Conservation (phyloP, 2,113 vertebrate species). For the Hydropotes inermis region DNA sequence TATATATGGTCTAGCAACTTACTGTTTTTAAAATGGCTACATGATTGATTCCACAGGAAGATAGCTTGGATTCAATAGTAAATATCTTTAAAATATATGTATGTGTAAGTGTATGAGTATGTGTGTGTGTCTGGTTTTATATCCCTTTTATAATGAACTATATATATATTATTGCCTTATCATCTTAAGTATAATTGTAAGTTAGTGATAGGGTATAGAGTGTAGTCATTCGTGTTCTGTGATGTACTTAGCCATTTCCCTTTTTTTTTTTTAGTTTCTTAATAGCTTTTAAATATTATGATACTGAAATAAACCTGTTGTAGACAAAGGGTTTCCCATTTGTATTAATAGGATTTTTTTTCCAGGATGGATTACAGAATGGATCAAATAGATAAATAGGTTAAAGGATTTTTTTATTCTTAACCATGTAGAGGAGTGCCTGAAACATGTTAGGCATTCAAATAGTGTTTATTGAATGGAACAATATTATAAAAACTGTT, state of each 20-base stretch:
- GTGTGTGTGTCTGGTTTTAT: not conserved
- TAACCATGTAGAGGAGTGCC: not conserved
- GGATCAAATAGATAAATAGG: not conserved
- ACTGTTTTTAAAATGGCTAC: not conserved
- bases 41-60: not conserved
- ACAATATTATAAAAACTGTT: not conserved
- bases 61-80: not conserved
- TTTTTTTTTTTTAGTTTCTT: not conserved
- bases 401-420: conserved; percentile 11
- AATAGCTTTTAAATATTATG: conserved; percentile 36
- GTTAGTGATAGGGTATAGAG: not conserved
- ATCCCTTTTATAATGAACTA: not conserved
- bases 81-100: not conserved
- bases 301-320: not conserved
- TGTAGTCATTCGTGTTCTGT: not conserved
- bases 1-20: not conserved
- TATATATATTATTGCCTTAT: not conserved
- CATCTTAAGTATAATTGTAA: not conserved
- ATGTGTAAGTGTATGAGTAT: not conserved
- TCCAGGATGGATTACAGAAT: not conserved
- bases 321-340: not conserved
- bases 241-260: not conserved
- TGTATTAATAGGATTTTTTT: conserved; percentile 14
- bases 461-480: not conserved
- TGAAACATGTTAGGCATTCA: not conserved